phyloP scores from a whole-genome alignment of 1,140 invertebrate genomes.

The Pachypeltis micranthus region DNA sequence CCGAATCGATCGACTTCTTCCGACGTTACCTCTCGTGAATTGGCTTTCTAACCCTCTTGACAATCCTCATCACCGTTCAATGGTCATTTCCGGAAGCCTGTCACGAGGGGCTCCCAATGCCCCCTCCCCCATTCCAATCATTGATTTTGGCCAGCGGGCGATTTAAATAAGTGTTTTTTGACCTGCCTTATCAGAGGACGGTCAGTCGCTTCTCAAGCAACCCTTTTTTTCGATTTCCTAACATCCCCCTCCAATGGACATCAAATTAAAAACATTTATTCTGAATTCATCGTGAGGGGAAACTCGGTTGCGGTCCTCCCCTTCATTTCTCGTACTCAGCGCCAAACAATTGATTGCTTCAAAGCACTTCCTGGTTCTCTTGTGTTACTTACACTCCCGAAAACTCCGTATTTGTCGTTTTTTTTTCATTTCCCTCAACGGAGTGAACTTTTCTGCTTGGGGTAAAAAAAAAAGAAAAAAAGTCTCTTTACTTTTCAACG shows the following conservation, averaged over 20 bases:
- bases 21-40: too few species aligned
- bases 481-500: background rate
- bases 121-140: slow-evolving; percentile 4
- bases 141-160: background rate
- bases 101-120: too few species aligned
- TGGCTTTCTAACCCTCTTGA: too few species aligned
- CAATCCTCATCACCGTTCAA: too few species aligned
- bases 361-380: background rate
- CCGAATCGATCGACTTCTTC: too few species aligned
- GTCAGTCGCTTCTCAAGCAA: background rate
- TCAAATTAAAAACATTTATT: slow-evolving; percentile 10
- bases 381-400: background rate
- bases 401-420: background rate
- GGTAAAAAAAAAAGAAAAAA: background rate
- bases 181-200: background rate
- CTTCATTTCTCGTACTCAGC: background rate
- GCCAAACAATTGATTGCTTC: background rate
- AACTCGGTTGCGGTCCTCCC: background rate
- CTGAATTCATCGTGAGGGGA: background rate
- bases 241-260: background rate
- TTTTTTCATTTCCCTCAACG: background rate
- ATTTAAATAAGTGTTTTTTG: slow-evolving; percentile 3
- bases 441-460: background rate
- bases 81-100: too few species aligned
- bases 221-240: too few species aligned